phyloP scores from a whole-genome alignment of 2,113 vertebrate species.

The Polypterus senegalus region DNA sequence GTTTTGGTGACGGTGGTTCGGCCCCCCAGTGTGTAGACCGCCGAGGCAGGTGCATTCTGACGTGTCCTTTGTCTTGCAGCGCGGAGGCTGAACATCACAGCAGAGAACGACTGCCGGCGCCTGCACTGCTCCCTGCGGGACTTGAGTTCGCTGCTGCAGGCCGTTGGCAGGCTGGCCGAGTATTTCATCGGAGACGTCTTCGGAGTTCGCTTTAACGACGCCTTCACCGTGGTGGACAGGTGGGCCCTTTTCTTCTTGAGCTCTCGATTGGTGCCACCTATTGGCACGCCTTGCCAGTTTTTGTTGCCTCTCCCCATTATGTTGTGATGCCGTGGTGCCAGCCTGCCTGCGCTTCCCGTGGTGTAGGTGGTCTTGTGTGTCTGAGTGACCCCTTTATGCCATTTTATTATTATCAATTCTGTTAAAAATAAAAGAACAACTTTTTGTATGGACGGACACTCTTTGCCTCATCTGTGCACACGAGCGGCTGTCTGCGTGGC shows the following conservation, averaged over 20 bases:
- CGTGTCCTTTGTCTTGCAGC: conserved; percentile 40
- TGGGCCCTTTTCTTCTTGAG: conserved; percentile 26
- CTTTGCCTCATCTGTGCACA: no score
- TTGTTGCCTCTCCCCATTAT: no score
- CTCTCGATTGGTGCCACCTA: no score
- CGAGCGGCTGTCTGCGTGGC: no score
- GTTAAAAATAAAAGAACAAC: no score
- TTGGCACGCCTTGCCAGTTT: no score
- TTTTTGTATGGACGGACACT: no score
- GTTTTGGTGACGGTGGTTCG: neutral
- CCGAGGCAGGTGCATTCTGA: neutral
- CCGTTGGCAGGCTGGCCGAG: conserved; percentile 79
- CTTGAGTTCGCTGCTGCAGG: conserved; percentile 88
- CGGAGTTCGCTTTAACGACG: conserved; percentile 73
- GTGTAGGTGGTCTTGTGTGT: no score
- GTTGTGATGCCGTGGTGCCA: no score
- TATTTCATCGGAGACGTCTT: conserved; percentile 89
- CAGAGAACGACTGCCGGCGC: conserved; percentile 85
- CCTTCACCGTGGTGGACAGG: conserved; percentile 88
- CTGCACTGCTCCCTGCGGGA: conserved; percentile 89
- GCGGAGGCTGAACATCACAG: conserved; percentile 82
- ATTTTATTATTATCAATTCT: no score
- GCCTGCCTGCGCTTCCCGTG: no score
- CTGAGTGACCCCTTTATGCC: no score
- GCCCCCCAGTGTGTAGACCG: neutral